Percentiles rank a stretch among this genome's conserved stretches.
These are phyloP conservation scores for Dasysyrphus tricinctus DNA, from an alignment of 2,888 invertebrate species.

Conservation along the genomic window DNA sequence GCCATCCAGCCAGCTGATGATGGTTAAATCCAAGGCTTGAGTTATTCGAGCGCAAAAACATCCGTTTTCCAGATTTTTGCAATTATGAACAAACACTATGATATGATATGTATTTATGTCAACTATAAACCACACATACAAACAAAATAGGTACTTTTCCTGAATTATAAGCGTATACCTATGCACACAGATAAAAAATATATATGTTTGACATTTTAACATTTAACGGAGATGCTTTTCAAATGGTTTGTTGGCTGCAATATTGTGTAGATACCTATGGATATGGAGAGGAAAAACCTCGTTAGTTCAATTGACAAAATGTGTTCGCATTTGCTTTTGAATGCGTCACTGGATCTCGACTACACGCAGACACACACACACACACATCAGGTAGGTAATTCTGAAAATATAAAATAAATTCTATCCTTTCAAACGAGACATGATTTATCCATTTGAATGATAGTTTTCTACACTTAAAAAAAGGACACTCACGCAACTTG, in stretches of 20 bases:
- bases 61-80: conserved; percentile 45
- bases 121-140: neutral
- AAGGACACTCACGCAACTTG: neutral
- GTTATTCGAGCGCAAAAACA: conserved; percentile 51
- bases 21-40: conserved; percentile 3
- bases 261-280: neutral
- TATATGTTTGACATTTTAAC: conserved; percentile 46
- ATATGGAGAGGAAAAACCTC: conserved; percentile 31
- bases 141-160: neutral
- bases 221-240: conserved; percentile 52
- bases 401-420: neutral
- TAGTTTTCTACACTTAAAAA: neutral
- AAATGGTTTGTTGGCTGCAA: conserved; percentile 42
- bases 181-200: neutral
- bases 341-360: conserved; percentile 45
- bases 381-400: conserved; percentile 4
- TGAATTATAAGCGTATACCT: neutral
- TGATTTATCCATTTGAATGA: conserved; percentile 34
- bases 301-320: conserved; percentile 55
- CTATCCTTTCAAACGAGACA: neutral
- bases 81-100: conserved; percentile 33
- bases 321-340: conserved; percentile 51
- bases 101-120: neutral
- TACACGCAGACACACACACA: no score
- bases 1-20: neutral